Base-by-base conservation (phyloP, 2,113 vertebrate species). In the Oreochromis niloticus region DNA sequence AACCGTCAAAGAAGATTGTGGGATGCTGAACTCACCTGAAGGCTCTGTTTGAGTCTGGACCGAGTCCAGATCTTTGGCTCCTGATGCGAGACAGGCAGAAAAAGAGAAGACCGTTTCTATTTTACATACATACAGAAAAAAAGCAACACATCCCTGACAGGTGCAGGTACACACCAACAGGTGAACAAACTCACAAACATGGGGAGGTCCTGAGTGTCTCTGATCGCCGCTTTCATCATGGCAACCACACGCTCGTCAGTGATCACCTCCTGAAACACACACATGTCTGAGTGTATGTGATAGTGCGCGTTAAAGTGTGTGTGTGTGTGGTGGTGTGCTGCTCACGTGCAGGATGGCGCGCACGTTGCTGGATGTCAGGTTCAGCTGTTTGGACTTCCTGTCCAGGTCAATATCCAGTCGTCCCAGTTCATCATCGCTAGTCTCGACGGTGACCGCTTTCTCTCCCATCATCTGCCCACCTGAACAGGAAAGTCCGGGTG, bases 201-300 rank as follows among this genome's bases (percentile, higher is more conserved):
- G 3, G 98, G 98, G 59, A 97, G 95, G 54, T 98, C 97, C 84
- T 98, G 97, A 0, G 98, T 98, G 83, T 99, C 98, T 54, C 96
- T 97, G 94, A 99, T 99, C 48, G 98, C 97, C 4, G 97, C 97
- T 93, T 99, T 99, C 98, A 99, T 99, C 98, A 99, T 99, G 71
- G 97, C 98, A 61, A 99, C 98, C 27, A 99, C 99, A 0, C 96
- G 98, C 30, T 99, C 97, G 3, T 99, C 98, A 1, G 98, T 99
- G 85, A 99, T 98, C 78, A 99, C 98, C 80, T 99, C 99, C 99
- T 99, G 91, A 50, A 91, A 80, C 11, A 73, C 41, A 41, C 11
- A 66, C 27, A 63, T n/a, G 66, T 73, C 66, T 73, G 66, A 73
- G 54, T 63, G 59, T 36, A 36, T 2, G 8, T 13, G 10, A 63